These are phyloP conservation scores for Fragum sueziense DNA, from an alignment of 2,888 invertebrate genomes.

Conservation along the genomic window DNA sequence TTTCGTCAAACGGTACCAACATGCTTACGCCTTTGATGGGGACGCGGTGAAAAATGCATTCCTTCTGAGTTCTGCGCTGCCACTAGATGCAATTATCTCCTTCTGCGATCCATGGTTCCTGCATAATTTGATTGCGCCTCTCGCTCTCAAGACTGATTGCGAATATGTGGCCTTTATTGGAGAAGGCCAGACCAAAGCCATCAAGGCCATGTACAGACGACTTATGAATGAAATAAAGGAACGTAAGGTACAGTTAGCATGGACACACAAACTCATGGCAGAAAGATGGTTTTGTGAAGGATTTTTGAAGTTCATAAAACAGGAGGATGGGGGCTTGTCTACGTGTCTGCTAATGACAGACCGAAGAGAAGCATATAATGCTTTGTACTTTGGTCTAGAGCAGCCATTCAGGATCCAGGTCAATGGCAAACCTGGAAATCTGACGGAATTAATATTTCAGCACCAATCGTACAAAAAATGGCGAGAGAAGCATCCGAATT, in stretches of 20 bases:
- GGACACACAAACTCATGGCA: neutral
- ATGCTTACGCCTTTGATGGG: neutral
- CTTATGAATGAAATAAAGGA: neutral
- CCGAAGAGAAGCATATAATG: neutral
- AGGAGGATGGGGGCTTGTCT: neutral
- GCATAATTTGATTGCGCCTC: neutral
- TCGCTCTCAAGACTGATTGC: neutral
- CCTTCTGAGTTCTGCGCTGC: neutral
- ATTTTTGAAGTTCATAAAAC: neutral
- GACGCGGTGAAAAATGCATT: neutral
- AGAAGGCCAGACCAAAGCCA: neutral
- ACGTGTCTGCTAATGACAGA: neutral
- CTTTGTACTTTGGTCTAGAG: neutral
- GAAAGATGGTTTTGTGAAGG: constrained; percentile 12
- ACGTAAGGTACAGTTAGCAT: neutral
- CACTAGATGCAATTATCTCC: neutral
- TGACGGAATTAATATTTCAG: neutral
- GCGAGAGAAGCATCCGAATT: neutral
- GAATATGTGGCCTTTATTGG: neutral
- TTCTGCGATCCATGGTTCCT: constrained; percentile 1
- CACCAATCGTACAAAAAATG: constrained; percentile 7
- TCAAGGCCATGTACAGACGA: neutral
- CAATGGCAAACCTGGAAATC: neutral
- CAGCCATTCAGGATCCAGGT: neutral
- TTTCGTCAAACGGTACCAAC: neutral